These are phyloP conservation scores for Nasonia longicornis DNA, from an alignment of 1,140 invertebrate species.

Conservation along the genomic window DNA sequence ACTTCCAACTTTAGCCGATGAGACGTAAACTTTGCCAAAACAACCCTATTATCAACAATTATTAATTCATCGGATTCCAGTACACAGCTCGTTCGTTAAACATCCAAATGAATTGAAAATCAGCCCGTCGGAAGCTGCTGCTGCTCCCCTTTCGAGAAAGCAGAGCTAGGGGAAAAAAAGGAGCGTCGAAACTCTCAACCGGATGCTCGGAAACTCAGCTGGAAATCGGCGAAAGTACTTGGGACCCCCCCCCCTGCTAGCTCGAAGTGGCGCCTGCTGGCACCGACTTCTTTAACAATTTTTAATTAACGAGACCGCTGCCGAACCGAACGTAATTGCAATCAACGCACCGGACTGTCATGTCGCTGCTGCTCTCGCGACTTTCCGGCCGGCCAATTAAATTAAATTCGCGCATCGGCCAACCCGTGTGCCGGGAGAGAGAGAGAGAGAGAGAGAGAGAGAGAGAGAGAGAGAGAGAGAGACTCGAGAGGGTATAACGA, in stretches of 20 bases:
- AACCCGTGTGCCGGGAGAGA: constrained; percentile 7
- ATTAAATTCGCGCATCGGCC: constrained; percentile 55
- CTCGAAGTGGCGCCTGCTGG: neutral
- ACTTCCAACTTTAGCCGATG: no score
- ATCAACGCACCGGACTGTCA: constrained; percentile 45
- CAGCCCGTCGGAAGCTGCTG: neutral
- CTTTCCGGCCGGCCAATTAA: constrained; percentile 53
- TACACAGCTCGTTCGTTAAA: neutral
- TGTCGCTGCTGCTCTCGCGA: constrained; percentile 24
- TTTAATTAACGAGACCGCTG: constrained; percentile 46
- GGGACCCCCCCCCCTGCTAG: no score
- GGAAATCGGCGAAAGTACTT: neutral
- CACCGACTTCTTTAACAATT: constrained; percentile 43
- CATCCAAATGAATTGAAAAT: neutral
- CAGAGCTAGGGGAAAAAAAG: neutral
- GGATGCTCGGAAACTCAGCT: neutral
- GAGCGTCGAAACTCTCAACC: neutral
- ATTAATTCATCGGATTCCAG: neutral
- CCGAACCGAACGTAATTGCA: constrained; percentile 35
- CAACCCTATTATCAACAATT: neutral
- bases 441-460: no score
- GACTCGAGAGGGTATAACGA: constrained; percentile 29
- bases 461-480: no score
- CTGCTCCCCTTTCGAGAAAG: no score
- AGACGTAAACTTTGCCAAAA: neutral